Base-by-base conservation (phyloP, 2,888 invertebrate genomes). In the Microdon myrmicae region DNA sequence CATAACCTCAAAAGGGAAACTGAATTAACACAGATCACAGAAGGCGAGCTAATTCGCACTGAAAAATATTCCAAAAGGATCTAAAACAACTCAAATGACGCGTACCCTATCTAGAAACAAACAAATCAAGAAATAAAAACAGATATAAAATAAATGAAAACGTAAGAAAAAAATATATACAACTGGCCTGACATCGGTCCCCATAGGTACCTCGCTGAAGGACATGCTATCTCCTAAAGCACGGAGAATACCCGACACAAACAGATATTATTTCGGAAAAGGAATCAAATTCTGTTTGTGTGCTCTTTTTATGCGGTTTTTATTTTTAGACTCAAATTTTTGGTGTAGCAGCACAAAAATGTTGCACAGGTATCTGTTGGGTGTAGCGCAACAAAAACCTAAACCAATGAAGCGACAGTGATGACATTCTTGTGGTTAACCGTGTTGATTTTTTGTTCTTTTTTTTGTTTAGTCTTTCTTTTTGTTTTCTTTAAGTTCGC, bases 391-490 rank as follows among this genome's bases (percentile, higher is more conserved):
- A 48, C 60, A 61, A 64, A 64, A 64, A 47, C 51, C 35, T 58
- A 64, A 64, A 64, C 64, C 74, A 73, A 73, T 75, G 74, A 74
- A 74, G 73, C 73, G 74, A 74, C 75, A 73, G 73, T 74, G 75
- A 75, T 75, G 75, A 75, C 75, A 75, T 75, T 75, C 75, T 71
- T 75, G 75, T 71, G 76, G 75, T 75, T 68, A 68, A 58, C 34
- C 43, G n/a, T n/a, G n/a, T n/a, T n/a, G n/a, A n/a, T n/a, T n/a
- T n/a, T n/a, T n/a, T n/a, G n/a, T n/a, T n/a, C n/a, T 29, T 14
- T 38, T 35, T 37, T 20, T 34, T 38, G 6, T 48, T 43, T 32
- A 16, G 14, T 49, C 44, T 49, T 49, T 38, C 26, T 19, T 26
- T 16, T 44, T 25, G 9, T 34, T 23, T 19, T 44, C 20, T 25